Evolutionary conservation across 2,888 invertebrate species (phyloP).

Genomic region (Cryptosula pallasiana): DNA sequence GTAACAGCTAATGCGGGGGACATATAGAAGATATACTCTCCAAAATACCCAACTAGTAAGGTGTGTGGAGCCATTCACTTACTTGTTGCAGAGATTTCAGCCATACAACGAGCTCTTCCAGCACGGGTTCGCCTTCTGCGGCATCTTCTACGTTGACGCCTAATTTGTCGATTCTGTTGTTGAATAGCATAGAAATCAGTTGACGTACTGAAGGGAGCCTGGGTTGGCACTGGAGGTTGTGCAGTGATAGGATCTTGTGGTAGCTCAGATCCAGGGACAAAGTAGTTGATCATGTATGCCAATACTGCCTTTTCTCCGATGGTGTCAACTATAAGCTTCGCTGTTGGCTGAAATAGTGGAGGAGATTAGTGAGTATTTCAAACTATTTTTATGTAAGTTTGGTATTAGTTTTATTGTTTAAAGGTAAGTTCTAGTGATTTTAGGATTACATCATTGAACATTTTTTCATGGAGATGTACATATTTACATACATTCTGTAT

Average conservation of each 20-base stretch:
- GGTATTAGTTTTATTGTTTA: background rate
- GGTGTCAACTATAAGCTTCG: conserved; percentile 16
- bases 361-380: background rate
- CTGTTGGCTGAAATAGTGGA: background rate
- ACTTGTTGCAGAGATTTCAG: too few relatives aligned
- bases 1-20: too few relatives aligned
- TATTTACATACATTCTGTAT: conserved; percentile 15
- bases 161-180: background rate
- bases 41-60: too few relatives aligned
- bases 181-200: too few relatives aligned
- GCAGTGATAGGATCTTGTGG: background rate
- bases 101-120: too few relatives aligned
- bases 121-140: too few relatives aligned
- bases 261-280: background rate
- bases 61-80: too few relatives aligned
- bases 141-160: background rate
- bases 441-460: too few relatives aligned
- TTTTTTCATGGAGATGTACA: too few relatives aligned
- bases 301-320: conserved; percentile 2
- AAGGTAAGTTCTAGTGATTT: too few relatives aligned
- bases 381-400: background rate
- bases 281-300: conserved; percentile 15
- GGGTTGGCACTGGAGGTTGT: background rate
- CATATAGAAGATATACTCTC: too few relatives aligned
- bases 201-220: background rate